Conservation (phyloP, 2,113 vertebrate species). For the Monopterus albus region DNA sequence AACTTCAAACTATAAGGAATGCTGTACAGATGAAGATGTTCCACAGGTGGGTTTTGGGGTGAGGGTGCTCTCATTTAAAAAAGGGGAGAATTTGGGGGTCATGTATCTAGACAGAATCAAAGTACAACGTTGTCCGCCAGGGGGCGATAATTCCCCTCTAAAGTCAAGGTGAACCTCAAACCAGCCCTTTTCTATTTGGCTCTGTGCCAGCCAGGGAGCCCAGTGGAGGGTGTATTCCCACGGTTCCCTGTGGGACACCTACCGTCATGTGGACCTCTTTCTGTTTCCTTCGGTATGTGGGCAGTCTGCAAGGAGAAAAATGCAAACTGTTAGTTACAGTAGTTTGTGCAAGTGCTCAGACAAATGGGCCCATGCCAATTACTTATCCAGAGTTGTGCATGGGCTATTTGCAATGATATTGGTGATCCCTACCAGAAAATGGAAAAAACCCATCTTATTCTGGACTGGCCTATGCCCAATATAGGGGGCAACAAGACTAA, state of each 20-base stretch:
- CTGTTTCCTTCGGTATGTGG: conserved; percentile 82
- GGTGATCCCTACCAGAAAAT: conserved; percentile 2
- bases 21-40: neutral
- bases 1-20: conserved; percentile 54
- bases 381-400: conserved; percentile 49
- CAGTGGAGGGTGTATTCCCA: conserved; percentile 64
- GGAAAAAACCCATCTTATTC: conserved; percentile 35
- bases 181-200: conserved; percentile 42
- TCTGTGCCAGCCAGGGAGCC: conserved; percentile 53
- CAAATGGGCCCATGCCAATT: conserved; percentile 15
- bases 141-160: conserved; percentile 55
- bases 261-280: conserved; percentile 81
- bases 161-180: conserved; percentile 66
- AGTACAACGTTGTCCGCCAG: conserved; percentile 49
- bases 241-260: conserved; percentile 71
- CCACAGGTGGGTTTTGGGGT: conserved; percentile 21
- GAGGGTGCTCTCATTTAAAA: conserved; percentile 1
- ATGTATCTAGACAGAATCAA: neutral
- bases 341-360: conserved; percentile 41
- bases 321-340: conserved; percentile 41
- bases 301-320: conserved; percentile 75
- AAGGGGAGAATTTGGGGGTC: neutral
- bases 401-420: conserved; percentile 48
- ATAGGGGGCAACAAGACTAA: neutral
- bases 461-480: neutral